Evolutionary conservation across 2,888 invertebrate genomes (phyloP).

Genomic region (Xestia xanthographa): DNA sequence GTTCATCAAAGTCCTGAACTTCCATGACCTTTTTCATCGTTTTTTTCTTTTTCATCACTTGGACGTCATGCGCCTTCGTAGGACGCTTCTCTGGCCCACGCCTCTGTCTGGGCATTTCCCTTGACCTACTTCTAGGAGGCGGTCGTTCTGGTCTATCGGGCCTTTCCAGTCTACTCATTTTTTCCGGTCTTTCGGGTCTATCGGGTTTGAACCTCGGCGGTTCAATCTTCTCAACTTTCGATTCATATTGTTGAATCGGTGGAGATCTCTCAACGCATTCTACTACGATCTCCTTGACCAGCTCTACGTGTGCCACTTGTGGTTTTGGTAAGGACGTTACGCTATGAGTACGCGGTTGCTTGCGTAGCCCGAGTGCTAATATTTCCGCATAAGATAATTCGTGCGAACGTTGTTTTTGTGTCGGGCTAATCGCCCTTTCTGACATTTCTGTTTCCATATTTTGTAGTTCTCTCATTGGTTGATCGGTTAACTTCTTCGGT

Average conservation of each 20-base stretch:
- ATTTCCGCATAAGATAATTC: constrained; percentile 94
- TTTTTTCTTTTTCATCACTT: constrained; percentile 83
- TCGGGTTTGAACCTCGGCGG: constrained; percentile 60
- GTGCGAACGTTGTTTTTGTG: constrained; percentile 84
- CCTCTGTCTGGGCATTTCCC: constrained; percentile 84
- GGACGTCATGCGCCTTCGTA: constrained; percentile 81
- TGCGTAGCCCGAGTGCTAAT: constrained; percentile 92
- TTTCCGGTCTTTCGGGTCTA: constrained; percentile 75
- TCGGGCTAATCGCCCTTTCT: constrained; percentile 77
- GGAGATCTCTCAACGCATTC: constrained; percentile 78
- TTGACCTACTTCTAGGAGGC: constrained; percentile 81
- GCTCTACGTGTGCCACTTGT: constrained; percentile 83
- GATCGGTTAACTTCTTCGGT: constrained; percentile 35
- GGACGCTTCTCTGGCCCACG: constrained; percentile 83
- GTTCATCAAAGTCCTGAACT: constrained; percentile 85
- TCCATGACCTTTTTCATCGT: constrained; percentile 82
- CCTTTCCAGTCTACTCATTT: constrained; percentile 71
- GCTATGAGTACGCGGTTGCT: constrained; percentile 75
- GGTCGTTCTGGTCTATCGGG: constrained; percentile 75
- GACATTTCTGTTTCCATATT: constrained; percentile 68
- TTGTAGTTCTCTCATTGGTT: constrained; percentile 60
- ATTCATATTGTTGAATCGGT: constrained; percentile 70
- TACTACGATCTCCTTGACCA: constrained; percentile 81
- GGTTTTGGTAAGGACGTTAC: constrained; percentile 81
- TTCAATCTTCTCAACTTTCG: constrained; percentile 71